A percentile compares a stretch with the other conserved stretches of the same genome.
Evolutionary conservation across 2,113 vertebrate genomes (phyloP).

Genomic region (Hymenochirus boettgeri): DNA sequence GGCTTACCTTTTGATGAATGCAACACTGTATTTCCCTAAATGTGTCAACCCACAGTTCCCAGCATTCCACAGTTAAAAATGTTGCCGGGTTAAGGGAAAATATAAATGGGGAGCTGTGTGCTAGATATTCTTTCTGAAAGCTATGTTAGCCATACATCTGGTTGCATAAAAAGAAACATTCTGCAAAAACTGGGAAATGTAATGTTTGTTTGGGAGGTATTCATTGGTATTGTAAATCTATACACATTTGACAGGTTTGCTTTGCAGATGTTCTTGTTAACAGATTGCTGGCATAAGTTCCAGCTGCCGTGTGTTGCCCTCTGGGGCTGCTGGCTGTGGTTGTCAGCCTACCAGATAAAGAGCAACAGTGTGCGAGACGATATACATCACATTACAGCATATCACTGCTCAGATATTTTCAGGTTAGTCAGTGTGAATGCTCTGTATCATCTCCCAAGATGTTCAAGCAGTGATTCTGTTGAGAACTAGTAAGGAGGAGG

Average conservation of each 20-base stretch:
- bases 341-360: slow-evolving; percentile 22
- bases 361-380: slow-evolving; percentile 19
- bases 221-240: background rate
- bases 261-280: slow-evolving; percentile 9
- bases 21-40: background rate
- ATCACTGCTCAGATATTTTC: slow-evolving; percentile 29
- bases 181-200: no score
- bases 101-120: no score
- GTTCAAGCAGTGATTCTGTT: slow-evolving; percentile 19
- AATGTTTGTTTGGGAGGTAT: no score
- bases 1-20: background rate
- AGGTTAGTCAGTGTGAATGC: slow-evolving; percentile 15
- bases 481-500: slow-evolving; percentile 8
- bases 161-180: no score
- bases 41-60: background rate
- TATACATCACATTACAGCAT: slow-evolving; percentile 13
- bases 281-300: slow-evolving; percentile 34
- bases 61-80: background rate
- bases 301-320: slow-evolving; percentile 26
- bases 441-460: slow-evolving; percentile 22
- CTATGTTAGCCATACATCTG: no score
- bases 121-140: no score
- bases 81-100: no score
- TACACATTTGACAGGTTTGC: background rate
- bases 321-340: slow-evolving; percentile 8